Conservation (phyloP, 2,888 invertebrate genomes). For the Stomorhina lunata region DNA sequence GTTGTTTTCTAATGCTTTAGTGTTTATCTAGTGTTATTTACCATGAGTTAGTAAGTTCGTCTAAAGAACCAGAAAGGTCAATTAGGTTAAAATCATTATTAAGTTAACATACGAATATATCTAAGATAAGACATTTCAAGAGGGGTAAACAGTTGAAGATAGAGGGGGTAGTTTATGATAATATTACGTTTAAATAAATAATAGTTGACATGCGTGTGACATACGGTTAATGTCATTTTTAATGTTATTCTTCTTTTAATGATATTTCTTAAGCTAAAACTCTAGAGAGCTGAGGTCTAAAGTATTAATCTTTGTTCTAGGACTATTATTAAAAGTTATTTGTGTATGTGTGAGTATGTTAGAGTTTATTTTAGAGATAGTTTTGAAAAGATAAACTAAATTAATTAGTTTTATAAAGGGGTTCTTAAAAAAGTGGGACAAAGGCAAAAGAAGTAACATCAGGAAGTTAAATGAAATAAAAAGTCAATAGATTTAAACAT, state of each 20-base stretch:
- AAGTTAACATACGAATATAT: conserved; percentile 49
- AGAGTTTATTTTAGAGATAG: background rate
- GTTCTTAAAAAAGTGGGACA: too few relatives aligned
- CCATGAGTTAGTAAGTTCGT: too few relatives aligned
- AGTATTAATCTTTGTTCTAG: too few relatives aligned
- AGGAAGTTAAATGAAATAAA: background rate
- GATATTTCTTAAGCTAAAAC: too few relatives aligned
- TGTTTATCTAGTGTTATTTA: conserved; percentile 40
- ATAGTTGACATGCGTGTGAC: conserved; percentile 66
- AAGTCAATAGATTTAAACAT: too few relatives aligned
- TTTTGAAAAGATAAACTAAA: conserved; percentile 32
- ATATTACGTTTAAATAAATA: background rate
- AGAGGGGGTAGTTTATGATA: conserved; percentile 9
- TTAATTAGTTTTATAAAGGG: conserved; percentile 27
- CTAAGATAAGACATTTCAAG: conserved; percentile 11
- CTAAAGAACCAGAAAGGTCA: conserved; percentile 54
- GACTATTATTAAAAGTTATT: too few relatives aligned
- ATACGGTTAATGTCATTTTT: conserved; percentile 61
- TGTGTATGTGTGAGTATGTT: background rate
- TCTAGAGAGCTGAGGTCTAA: too few relatives aligned
- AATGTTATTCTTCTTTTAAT: background rate
- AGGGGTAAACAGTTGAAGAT: background rate
- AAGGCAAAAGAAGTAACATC: background rate
- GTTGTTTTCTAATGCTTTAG: background rate
- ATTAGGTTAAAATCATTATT: conserved; percentile 65